Percentiles rank a stretch among this genome's conserved stretches.
phyloP scores from a whole-genome alignment of 2,113 vertebrate species.

The Dicentrarchus labrax region DNA sequence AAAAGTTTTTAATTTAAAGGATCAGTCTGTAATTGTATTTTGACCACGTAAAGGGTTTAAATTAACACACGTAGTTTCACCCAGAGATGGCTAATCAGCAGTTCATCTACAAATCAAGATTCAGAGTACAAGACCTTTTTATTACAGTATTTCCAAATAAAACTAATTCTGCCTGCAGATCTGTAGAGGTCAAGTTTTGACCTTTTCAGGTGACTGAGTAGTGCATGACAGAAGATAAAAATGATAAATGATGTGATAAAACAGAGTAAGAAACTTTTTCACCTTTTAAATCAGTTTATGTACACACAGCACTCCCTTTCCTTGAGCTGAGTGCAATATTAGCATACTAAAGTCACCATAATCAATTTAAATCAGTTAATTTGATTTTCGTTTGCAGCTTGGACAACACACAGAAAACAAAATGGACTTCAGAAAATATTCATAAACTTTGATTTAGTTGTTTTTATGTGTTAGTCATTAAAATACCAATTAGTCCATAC shows the following conservation, averaged over 20 bases:
- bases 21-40: not conserved
- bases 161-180: no score
- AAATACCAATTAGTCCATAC: not conserved
- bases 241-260: not conserved
- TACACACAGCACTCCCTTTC: not conserved
- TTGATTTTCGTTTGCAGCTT: not conserved
- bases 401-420: not conserved
- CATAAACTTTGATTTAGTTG: not conserved
- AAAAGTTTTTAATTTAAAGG: not conserved
- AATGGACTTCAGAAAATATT: not conserved
- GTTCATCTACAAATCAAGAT: no score
- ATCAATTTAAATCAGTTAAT: not conserved
- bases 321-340: not conserved
- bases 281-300: not conserved
- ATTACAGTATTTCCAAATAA: no score
- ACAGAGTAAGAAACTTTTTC: not conserved
- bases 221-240: no score
- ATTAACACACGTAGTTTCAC: not conserved
- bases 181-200: no score
- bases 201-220: slow-evolving; percentile 5
- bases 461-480: not conserved
- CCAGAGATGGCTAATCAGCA: not conserved
- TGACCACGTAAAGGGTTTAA: not conserved
- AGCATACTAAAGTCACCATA: not conserved
- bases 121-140: no score